Evolutionary conservation across 2,113 vertebrate species (phyloP).

Genomic region (Nymphicus hollandicus): DNA sequence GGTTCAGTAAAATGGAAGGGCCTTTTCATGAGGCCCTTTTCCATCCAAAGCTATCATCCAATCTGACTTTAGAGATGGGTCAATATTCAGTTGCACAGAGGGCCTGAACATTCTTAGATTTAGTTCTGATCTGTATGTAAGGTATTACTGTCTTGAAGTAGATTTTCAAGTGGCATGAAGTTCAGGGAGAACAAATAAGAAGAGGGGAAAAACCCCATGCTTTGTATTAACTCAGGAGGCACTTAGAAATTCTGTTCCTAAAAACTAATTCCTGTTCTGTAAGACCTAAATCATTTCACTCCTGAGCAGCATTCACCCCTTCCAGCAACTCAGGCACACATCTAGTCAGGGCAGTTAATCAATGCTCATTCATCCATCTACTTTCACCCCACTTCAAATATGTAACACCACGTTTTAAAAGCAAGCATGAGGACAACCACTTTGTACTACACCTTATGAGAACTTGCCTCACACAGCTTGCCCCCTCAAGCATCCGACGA

Average conservation of each 20-base stretch:
- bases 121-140: not conserved
- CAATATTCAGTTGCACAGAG: not conserved
- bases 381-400: not conserved
- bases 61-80: not conserved
- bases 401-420: not conserved
- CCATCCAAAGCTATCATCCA: not conserved
- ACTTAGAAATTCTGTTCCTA: not conserved
- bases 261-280: not conserved
- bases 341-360: not conserved
- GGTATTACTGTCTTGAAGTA: not conserved
- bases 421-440: not conserved
- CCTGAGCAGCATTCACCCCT: not conserved
- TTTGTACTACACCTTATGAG: not conserved
- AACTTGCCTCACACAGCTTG: not conserved
- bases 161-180: not conserved
- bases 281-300: not conserved
- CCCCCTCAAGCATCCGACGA: not conserved
- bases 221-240: not conserved
- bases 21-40: not conserved
- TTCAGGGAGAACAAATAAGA: not conserved
- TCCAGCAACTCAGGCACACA: not conserved
- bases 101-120: not conserved
- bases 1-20: not conserved
- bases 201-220: rapidly evolving
- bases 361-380: not conserved